A percentile compares a stretch with the other conserved stretches of the same genome.
Evolutionary conservation across 92 coral and sea anemone species (phyloP).

Genomic region (Zoanthus sociatus): DNA sequence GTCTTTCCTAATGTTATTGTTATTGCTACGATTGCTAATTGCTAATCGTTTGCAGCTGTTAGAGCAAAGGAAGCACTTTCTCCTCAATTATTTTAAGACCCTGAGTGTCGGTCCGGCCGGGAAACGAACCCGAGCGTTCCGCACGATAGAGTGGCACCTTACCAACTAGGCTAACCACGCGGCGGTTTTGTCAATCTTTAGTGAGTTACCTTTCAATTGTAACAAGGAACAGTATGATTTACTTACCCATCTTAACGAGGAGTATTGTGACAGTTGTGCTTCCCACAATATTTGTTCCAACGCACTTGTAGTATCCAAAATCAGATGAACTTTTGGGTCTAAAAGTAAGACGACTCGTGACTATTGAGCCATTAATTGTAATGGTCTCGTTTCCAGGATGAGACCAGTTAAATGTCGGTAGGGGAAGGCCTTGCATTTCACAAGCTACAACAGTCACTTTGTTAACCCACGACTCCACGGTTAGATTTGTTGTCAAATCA

Average conservation of each 20-base stretch:
- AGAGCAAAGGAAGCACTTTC: background rate
- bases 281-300: constrained; percentile 48
- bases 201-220: background rate
- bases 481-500: background rate
- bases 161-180: too few species aligned
- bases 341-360: constrained; percentile 37
- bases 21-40: too few species aligned
- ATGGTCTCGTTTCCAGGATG: constrained; percentile 12
- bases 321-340: background rate
- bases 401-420: constrained; percentile 58
- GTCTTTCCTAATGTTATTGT: too few species aligned
- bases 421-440: constrained; percentile 42
- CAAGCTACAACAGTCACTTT: constrained; percentile 32
- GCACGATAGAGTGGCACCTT: too few species aligned
- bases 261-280: constrained; percentile 3
- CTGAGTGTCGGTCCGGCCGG: too few species aligned
- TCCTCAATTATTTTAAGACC: too few species aligned
- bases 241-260: constrained; percentile 38
- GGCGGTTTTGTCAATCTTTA: background rate
- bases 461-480: constrained; percentile 53
- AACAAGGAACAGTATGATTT: background rate
- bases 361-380: constrained; percentile 15
- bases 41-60: too few species aligned
- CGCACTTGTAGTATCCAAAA: constrained; percentile 53
- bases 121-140: too few species aligned